These are phyloP conservation scores for Monopis laevigella DNA, from an alignment of 2,888 invertebrate species.

Conservation along the genomic window DNA sequence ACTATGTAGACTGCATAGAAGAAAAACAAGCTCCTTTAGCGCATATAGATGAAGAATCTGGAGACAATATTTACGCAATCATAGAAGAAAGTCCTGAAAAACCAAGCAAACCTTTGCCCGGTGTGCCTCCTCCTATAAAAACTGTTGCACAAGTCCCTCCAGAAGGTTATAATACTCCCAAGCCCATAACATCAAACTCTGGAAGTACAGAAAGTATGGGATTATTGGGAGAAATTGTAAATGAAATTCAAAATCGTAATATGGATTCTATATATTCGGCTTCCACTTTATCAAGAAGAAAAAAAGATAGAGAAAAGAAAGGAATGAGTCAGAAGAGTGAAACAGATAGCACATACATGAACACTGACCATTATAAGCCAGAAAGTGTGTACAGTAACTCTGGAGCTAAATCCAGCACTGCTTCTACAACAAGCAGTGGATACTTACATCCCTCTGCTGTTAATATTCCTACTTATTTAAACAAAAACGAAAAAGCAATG, in stretches of 20 bases:
- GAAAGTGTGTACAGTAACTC: constrained; percentile 73
- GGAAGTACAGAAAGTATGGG: constrained; percentile 78
- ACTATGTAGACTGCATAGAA: constrained; percentile 84
- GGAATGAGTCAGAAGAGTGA: constrained; percentile 35
- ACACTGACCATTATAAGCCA: constrained; percentile 68
- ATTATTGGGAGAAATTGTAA: constrained; percentile 85
- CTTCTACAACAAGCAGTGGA: constrained; percentile 74
- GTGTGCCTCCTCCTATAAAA: constrained; percentile 37
- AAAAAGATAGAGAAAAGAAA: constrained; percentile 52
- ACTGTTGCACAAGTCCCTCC: constrained; percentile 49
- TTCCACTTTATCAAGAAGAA: constrained; percentile 73
- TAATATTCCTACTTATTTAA: constrained; percentile 67
- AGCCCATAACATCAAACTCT: constrained; percentile 46
- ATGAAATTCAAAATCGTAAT: constrained; percentile 86
- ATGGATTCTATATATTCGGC: constrained; percentile 89
- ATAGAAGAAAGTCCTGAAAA: constrained; percentile 80
- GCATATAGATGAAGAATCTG: constrained; percentile 70
- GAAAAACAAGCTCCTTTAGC: constrained; percentile 70
- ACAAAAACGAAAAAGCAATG: constrained; percentile 29
- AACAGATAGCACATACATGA: constrained; percentile 68
- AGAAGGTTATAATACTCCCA: constrained; percentile 55
- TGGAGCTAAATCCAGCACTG: constrained; percentile 66
- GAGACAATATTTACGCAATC: constrained; percentile 87
- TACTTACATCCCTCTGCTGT: constrained; percentile 78
- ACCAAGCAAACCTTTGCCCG: constrained; percentile 41